Conservation (phyloP, 1,140 invertebrate species). For the Pseudomyrmex cubaensis region DNA sequence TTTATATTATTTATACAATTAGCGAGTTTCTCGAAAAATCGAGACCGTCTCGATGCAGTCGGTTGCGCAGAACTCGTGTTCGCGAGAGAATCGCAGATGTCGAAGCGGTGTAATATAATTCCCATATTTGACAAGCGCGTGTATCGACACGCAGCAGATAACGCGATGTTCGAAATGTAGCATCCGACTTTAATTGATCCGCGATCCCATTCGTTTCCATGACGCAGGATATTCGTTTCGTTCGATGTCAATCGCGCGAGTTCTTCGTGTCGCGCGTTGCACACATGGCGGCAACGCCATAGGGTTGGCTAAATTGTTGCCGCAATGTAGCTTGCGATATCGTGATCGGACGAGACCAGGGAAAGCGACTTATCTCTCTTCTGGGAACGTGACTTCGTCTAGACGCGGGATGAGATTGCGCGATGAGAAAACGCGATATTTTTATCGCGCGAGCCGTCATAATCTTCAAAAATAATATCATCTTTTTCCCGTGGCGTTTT, state of each 20-base stretch:
- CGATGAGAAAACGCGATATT: slow-evolving; percentile 7
- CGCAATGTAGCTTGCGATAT: slow-evolving; percentile 14
- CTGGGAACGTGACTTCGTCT: not conserved
- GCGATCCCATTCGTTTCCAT: slow-evolving; percentile 68
- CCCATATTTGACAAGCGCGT: not conserved
- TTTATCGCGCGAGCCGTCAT: not conserved
- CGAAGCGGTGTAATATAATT: not conserved
- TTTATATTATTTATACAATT: too few species aligned
- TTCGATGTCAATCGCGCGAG: slow-evolving; percentile 59
- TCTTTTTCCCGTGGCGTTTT: too few species aligned
- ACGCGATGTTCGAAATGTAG: slow-evolving; percentile 18
- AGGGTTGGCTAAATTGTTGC: not conserved
- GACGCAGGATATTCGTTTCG: slow-evolving; percentile 67
- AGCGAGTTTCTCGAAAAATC: not conserved
- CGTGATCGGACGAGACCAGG: not conserved
- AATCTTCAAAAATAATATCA: not conserved
- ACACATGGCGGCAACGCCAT: not conserved
- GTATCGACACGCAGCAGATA: not conserved
- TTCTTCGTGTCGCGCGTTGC: slow-evolving; percentile 22
- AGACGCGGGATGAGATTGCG: not conserved
- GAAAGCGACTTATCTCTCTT: slow-evolving; percentile 7
- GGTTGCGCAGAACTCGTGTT: not conserved
- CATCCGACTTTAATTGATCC: slow-evolving; percentile 12
- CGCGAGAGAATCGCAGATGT: not conserved
- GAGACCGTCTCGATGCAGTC: too few species aligned